Conservation (phyloP, 2,113 vertebrate genomes). For the Takifugu bimaculatus region DNA sequence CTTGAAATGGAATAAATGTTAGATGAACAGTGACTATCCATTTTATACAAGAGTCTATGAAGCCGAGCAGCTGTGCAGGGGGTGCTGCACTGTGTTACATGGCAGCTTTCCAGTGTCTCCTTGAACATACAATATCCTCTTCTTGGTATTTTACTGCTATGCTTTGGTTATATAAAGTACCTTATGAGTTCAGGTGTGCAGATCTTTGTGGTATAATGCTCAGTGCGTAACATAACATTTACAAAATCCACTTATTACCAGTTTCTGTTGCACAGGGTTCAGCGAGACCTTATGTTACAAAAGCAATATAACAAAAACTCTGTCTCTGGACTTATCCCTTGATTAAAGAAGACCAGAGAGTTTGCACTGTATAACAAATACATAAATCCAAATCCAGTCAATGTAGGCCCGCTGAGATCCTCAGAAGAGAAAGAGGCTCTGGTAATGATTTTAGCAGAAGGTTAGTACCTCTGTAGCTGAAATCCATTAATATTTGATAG, state of each 20-base stretch:
- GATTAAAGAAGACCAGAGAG: too few species aligned
- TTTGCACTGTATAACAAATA: too few species aligned
- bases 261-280: too few species aligned
- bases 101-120: neutral
- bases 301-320: too few species aligned
- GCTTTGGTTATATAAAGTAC: neutral
- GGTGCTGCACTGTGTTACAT: neutral
- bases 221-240: too few species aligned
- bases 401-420: neutral
- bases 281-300: too few species aligned
- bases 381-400: too few species aligned
- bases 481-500: slow-evolving; percentile 62
- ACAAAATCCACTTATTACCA: too few species aligned
- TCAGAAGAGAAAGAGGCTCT: slow-evolving; percentile 15
- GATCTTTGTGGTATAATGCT: neutral
- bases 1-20: neutral
- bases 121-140: neutral
- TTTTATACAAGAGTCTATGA: neutral
- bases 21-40: neutral
- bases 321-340: too few species aligned
- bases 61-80: neutral
- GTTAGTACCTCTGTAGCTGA: slow-evolving; percentile 47
- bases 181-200: neutral
- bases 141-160: neutral
- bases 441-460: slow-evolving; percentile 52